phyloP scores from a whole-genome alignment of 2,113 vertebrate genomes.

The Sphyrna mokarran region DNA sequence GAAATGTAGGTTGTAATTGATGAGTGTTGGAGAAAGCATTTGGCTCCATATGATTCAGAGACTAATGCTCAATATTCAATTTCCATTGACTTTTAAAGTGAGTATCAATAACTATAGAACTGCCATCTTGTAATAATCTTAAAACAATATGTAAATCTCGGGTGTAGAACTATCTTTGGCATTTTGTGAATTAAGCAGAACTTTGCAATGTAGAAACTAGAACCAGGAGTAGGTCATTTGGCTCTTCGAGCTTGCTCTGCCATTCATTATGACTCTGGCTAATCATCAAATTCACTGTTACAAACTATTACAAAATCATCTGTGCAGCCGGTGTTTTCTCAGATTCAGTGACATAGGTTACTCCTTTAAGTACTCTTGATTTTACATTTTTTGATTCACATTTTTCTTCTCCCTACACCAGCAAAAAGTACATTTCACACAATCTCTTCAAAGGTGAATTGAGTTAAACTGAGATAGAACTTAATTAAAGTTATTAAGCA shows the following conservation, averaged over 20 bases:
- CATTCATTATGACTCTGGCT: too few relatives aligned
- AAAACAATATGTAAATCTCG: background rate
- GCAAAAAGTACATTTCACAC: background rate
- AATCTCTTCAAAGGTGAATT: background rate
- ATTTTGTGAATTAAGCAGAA: background rate
- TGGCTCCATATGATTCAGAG: background rate
- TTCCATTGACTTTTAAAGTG: background rate
- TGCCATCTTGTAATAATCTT: background rate
- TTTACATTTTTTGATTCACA: too few relatives aligned
- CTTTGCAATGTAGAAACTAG: too few relatives aligned
- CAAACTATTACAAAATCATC: background rate
- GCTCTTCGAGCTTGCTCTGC: too few relatives aligned
- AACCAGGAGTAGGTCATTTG: too few relatives aligned
- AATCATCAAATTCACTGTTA: too few relatives aligned
- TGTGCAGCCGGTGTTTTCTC: background rate
- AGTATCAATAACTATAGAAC: background rate
- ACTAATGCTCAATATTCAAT: background rate
- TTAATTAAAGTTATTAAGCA: background rate
- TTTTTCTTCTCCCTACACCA: background rate
- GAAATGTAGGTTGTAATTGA: too few relatives aligned
- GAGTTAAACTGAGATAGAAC: background rate
- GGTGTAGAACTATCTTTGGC: background rate
- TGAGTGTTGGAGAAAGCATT: too few relatives aligned
- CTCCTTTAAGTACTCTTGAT: background rate
- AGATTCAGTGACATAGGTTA: background rate